Conservation (phyloP, 1,140 invertebrate genomes). For the Apolygus lucorum region DNA sequence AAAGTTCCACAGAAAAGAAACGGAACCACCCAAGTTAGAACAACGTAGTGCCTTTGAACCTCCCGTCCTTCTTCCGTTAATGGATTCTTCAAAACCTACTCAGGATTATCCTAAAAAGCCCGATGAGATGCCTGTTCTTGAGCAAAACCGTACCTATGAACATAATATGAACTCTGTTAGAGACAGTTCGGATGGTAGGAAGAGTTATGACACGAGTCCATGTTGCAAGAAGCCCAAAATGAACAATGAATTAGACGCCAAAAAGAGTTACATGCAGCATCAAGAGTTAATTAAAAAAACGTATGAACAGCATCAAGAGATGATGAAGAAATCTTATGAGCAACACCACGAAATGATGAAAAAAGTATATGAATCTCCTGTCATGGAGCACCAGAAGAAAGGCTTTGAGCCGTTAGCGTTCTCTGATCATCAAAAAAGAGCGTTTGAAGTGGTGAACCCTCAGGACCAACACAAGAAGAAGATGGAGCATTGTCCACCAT, state of each 20-base stretch:
- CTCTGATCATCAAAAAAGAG: neutral
- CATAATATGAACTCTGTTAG: neutral
- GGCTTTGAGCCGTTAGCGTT: neutral
- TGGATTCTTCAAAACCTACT: neutral
- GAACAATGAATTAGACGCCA: neutral
- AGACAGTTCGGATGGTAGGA: neutral
- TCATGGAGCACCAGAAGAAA: neutral
- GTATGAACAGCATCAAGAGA: neutral
- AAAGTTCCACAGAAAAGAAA: neutral
- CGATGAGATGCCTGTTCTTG: neutral
- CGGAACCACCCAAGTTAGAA: neutral
- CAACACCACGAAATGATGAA: neutral
- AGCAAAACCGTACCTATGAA: neutral
- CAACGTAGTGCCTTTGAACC: constrained; percentile 11
- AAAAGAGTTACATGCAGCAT: neutral
- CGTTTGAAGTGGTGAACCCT: neutral
- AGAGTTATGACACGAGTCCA: neutral
- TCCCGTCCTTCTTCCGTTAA: neutral
- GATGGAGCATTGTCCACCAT: neutral
- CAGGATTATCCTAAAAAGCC: neutral
- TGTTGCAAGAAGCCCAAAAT: neutral
- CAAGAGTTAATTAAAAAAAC: neutral
- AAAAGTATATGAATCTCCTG: neutral
- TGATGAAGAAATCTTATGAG: neutral
- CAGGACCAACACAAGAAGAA: neutral